These are phyloP conservation scores for Phengaris alcon DNA, from an alignment of 2,888 invertebrate genomes.

Conservation along the genomic window DNA sequence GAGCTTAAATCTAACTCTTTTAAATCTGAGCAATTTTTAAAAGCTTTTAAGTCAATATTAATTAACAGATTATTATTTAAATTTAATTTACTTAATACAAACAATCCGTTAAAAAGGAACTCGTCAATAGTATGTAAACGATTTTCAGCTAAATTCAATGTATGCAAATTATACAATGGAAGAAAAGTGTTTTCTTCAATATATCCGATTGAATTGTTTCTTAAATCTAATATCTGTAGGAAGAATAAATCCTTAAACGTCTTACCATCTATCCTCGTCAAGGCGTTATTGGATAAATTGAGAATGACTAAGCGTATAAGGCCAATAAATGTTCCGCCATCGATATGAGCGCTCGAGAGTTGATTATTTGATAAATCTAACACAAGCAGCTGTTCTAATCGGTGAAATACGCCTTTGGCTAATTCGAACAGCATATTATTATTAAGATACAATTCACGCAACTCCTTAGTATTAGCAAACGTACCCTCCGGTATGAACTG, in stretches of 20 bases:
- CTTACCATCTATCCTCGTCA: constrained; percentile 89
- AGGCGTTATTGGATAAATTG: constrained; percentile 90
- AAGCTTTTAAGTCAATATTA: constrained; percentile 87
- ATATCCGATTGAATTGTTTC: constrained; percentile 92
- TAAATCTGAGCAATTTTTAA: constrained; percentile 91
- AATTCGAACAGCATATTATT: constrained; percentile 92
- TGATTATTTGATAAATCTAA: constrained; percentile 93
- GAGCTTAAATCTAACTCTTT: constrained; percentile 94
- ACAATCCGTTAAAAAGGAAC: constrained; percentile 89
- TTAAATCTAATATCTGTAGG: constrained; percentile 90
- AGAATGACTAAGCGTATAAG: constrained; percentile 91
- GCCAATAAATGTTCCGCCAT: constrained; percentile 91
- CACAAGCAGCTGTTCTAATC: constrained; percentile 90
- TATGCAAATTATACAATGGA: constrained; percentile 92
- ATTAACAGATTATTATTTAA: constrained; percentile 91
- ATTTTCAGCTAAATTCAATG: constrained; percentile 93
- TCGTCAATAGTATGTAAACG: constrained; percentile 89
- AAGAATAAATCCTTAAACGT: constrained; percentile 93
- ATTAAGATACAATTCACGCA: constrained; percentile 91
- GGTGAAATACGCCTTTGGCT: constrained; percentile 90
- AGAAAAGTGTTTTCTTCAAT: constrained; percentile 93
- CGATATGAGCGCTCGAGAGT: constrained; percentile 90
- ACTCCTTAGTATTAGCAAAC: constrained; percentile 89
- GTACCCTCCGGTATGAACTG: constrained; percentile 89
- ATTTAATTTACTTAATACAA: constrained; percentile 89